A percentile compares a stretch with the other conserved stretches of the same genome.
Conservation (phyloP, 2,888 invertebrate species). For the Latrodectus elegans region DNA sequence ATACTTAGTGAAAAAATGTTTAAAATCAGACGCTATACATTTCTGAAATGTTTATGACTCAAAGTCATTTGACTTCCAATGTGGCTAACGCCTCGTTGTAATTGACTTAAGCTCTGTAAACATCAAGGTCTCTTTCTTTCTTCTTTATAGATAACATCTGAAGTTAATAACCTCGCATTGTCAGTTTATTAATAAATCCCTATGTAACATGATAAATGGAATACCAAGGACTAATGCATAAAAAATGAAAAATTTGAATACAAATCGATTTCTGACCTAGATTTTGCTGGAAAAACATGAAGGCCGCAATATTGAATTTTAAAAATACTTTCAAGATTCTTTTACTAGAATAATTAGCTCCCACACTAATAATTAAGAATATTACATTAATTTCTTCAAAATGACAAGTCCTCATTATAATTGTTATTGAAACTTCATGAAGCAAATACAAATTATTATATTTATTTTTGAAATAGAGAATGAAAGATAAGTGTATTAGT, state of each 20-base stretch:
- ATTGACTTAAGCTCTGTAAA: conserved; percentile 3
- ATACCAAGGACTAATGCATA: conserved; percentile 24
- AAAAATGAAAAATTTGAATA: background rate
- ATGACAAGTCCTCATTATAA: too few species aligned
- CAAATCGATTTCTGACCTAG: conserved; percentile 5
- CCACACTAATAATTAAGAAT: too few species aligned
- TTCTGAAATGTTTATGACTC: conserved; percentile 8
- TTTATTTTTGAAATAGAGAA: too few species aligned
- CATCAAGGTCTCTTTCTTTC: background rate
- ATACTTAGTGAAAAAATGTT: too few species aligned
- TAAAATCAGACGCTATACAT: background rate
- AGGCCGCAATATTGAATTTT: conserved; percentile 18
- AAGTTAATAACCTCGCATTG: conserved; percentile 39
- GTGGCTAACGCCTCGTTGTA: conserved; percentile 13
- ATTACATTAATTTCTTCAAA: too few species aligned
- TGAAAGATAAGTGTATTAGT: too few species aligned
- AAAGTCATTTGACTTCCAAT: background rate
- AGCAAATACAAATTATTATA: too few species aligned
- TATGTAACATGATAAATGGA: conserved; percentile 18
- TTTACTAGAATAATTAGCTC: background rate
- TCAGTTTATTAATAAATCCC: conserved; percentile 17
- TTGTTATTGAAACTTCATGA: too few species aligned
- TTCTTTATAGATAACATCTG: background rate
- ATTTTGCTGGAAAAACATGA: background rate
- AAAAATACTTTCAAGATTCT: background rate